Conservation (phyloP, 1,140 invertebrate genomes). For the Akabosia matsudoensis region DNA sequence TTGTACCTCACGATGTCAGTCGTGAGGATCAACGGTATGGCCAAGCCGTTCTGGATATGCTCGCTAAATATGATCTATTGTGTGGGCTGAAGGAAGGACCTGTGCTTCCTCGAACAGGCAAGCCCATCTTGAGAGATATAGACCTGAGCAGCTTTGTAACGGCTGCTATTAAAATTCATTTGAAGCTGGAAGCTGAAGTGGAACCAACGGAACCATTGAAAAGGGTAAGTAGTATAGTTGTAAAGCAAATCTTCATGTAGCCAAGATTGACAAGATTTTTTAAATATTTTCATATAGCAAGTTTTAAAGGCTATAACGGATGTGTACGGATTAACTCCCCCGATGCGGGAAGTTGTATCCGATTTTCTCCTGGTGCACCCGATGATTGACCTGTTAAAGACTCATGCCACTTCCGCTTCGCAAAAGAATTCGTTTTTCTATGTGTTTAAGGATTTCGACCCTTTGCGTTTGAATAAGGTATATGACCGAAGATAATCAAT, state of each 20-base stretch:
- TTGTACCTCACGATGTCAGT: slow-evolving; percentile 35
- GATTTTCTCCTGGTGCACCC: slow-evolving; percentile 44
- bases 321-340: slow-evolving; percentile 37
- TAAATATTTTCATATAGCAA: slow-evolving; percentile 27
- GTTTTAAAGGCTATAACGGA: slow-evolving; percentile 34
- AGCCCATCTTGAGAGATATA: slow-evolving; percentile 27
- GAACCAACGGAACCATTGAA: slow-evolving; percentile 37
- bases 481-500: neutral
- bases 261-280: neutral
- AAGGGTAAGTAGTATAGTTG: slow-evolving; percentile 23
- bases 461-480: slow-evolving; percentile 38
- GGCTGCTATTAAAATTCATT: slow-evolving; percentile 38
- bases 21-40: slow-evolving; percentile 21
- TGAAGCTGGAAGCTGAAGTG: slow-evolving; percentile 37
- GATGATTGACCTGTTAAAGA: slow-evolving; percentile 37
- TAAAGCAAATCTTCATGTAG: neutral
- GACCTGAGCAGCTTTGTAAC: slow-evolving; percentile 41
- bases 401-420: slow-evolving; percentile 40
- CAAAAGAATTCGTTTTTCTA: slow-evolving; percentile 45
- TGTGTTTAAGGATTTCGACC: slow-evolving; percentile 44
- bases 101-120: slow-evolving; percentile 28
- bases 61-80: slow-evolving; percentile 41
- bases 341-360: slow-evolving; percentile 39
- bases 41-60: slow-evolving; percentile 25
- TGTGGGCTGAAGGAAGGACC: slow-evolving; percentile 42